phyloP scores from a whole-genome alignment of 1,140 invertebrate genomes.

The Drosophila prosaltans region DNA sequence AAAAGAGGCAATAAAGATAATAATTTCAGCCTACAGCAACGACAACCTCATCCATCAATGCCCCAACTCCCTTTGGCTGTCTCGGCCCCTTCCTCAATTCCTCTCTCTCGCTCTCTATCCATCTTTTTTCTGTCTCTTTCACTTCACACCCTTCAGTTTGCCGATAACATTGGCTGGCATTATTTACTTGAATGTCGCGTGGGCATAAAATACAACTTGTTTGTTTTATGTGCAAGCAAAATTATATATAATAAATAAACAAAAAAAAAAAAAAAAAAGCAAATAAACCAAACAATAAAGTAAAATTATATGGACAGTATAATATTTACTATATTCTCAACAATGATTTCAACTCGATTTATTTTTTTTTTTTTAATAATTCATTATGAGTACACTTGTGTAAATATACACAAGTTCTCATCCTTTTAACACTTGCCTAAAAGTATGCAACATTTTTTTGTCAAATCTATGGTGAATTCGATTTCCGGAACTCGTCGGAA shows the following conservation, averaged over 20 bases:
- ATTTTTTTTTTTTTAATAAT: neutral
- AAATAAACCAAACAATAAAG: constrained; percentile 6
- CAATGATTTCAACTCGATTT: constrained; percentile 1
- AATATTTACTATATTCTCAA: constrained; percentile 6
- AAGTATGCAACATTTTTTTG: constrained; percentile 9
- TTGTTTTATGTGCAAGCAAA: constrained; percentile 51
- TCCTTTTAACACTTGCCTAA: neutral
- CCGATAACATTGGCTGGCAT: constrained; percentile 47
- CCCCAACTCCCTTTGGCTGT: constrained; percentile 22
- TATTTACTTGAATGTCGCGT: constrained; percentile 55
- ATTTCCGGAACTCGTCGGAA: constrained; percentile 19
- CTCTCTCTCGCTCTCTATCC: neutral
- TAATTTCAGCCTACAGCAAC: constrained; percentile 27
- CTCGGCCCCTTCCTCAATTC: neutral
- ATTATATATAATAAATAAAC: constrained; percentile 21
- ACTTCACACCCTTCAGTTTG: constrained; percentile 1
- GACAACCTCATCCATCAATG: constrained; percentile 1
- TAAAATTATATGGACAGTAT: neutral
- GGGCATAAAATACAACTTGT: constrained; percentile 48
- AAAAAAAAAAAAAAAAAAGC: neutral
- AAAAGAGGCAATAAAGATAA: constrained; percentile 43
- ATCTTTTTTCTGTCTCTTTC: neutral
- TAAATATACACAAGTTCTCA: neutral
- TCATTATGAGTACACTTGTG: neutral
- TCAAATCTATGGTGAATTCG: constrained; percentile 1